Evolutionary conservation across 2,888 invertebrate species (phyloP), one percentile per base, ranked within the genome.

Genomic region (Junonia oenone): DNA sequence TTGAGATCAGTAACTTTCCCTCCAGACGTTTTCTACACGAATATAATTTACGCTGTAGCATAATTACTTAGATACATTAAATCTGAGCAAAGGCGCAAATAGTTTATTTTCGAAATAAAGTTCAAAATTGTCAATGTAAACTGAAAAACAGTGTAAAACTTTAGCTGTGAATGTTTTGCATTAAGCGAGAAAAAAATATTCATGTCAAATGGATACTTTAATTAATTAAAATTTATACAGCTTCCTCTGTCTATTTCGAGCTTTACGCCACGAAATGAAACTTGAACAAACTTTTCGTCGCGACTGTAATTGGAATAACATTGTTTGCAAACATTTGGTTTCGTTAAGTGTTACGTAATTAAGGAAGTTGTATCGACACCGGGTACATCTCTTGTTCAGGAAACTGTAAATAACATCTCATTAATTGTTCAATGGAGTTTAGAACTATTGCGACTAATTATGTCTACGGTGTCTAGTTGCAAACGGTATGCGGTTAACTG

Each of bases 401-500:
- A 45, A 61, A 51, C 57, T 63, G 58, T 63, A 26, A 45, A 55
- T 62, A 62, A 59, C 59, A 54, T 48, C 50, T 61, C 59, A 61
- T 56, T 58, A 58, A 56, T 62, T 60, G 54, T 58, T 52, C 40
- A 38, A 52, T 31, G 26, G 27, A 51, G 52, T 48, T 58, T 29
- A 33, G 46, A 58, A 56, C 43, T 55, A 53, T 61, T 53, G 50
- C 45, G 51, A 52, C 54, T 56, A 46, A 58, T 53, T 60, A 31
- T 52, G 57, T 58, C 54, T 55, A 46, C 51, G 38, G 48, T 45
- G 56, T 60, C 65, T 61, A 55, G 60, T 52, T 56, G 57, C 58
- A 56, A 59, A 61, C 56, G 52, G 54, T 63, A 58, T 45, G 46
- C 59, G 56, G 59, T 63, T 63, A 63, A 59, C 61, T 69, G 67